Evolutionary conservation across 2,113 vertebrate species (phyloP), one percentile per base, ranked within the genome.

Genomic region (Struthidea cinerea): DNA sequence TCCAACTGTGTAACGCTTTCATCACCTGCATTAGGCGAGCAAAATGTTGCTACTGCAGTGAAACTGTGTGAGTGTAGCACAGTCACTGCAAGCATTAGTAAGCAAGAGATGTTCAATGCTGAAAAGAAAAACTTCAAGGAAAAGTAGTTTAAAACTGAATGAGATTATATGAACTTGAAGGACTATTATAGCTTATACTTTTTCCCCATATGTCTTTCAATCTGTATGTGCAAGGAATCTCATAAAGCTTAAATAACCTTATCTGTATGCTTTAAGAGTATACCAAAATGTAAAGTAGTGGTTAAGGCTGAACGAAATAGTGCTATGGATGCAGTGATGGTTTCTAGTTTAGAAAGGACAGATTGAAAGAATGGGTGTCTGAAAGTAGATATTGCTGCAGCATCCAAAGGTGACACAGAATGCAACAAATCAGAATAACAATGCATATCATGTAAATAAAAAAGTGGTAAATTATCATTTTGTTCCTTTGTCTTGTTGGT

Each of bases 361-460:
- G 52, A 26, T 20, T 46, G 63, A 47, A 68, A 69, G 47, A 73
- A 37, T 26, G 37, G 11, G 4, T 89, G 11, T 87, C 49, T 71
- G 61, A 52, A 77, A 55, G 47, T 49, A 73, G 23, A 6, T 84
- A 14, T 0, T 93, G 46, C 61, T 94, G 46, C 33, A 87, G 27
- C n/a, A 41, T 78, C 33, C 21, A 17, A 60, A 57, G 19, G 17
- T 60, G 49, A 73, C 49, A 61, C 20, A 64, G 35, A 61, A 35
- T 46, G 49, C 28, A 57, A 27, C 11, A 69, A 63, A 84, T 37
- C 1, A 4, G 37, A 74, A 13, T 26, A 90, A n/a, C 12, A 44
- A 7, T 0, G 0, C 5, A 1, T 32, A 26, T 24, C 13, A 16
- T 28, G 10, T 24, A 60, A 86, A 76, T 52, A 23, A 55, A 28